phyloP scores from a whole-genome alignment of 1,140 invertebrate genomes.

The Aethina tumida region DNA sequence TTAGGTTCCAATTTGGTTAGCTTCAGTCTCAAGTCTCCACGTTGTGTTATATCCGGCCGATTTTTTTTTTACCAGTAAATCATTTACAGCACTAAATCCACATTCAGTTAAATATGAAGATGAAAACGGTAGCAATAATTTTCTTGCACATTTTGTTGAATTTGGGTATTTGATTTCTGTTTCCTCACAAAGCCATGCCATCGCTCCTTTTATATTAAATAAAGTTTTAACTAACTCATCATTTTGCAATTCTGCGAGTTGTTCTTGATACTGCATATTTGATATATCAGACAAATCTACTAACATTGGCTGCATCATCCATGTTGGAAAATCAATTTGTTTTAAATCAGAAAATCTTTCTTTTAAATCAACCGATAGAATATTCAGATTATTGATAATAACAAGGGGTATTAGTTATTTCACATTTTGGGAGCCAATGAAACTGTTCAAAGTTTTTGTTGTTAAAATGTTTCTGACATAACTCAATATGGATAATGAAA shows the following conservation, averaged over 20 bases:
- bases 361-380: conserved; percentile 10
- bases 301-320: conserved; percentile 14
- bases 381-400: conserved; percentile 9
- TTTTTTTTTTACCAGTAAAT: conserved; percentile 6
- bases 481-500: conserved; percentile 11
- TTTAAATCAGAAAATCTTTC: conserved; percentile 16
- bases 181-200: conserved; percentile 10
- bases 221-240: conserved; percentile 4
- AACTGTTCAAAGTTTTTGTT: conserved; percentile 4
- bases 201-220: conserved; percentile 6
- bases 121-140: conserved; percentile 8
- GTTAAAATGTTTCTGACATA: conserved; percentile 5
- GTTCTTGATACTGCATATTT: too few species aligned
- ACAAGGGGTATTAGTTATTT: conserved; percentile 29
- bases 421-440: conserved; percentile 6
- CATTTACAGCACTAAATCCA: conserved; percentile 8
- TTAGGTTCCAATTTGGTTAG: conserved; percentile 10
- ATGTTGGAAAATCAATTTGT: conserved; percentile 16
- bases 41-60: not conserved
- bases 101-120: conserved; percentile 9
- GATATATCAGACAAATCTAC: conserved; percentile 17
- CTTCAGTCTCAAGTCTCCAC: conserved; percentile 10
- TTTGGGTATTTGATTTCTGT: conserved; percentile 9
- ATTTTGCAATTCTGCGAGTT: conserved; percentile 10
- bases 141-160: conserved; percentile 7